Evolutionary conservation across 2,797 vertebrate species (phyloP).

Genomic region (Rallus crepitans): DNA sequence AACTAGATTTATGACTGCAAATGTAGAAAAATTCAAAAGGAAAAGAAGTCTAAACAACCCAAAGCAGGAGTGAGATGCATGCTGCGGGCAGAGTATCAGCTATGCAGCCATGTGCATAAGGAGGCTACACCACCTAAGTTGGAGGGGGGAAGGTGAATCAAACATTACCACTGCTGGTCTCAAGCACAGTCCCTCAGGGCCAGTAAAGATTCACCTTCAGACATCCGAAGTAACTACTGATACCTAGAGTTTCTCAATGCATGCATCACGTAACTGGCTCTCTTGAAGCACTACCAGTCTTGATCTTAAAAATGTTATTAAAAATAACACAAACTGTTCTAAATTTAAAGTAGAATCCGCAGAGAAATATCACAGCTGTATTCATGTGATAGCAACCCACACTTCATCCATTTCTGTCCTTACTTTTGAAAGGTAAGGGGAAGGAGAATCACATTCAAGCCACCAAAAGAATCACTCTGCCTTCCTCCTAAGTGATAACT

Average conservation of each 20-base stretch:
- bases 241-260: background rate
- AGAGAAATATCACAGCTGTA: conserved; percentile 24
- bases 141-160: background rate
- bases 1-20: background rate
- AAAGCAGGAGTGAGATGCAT: background rate
- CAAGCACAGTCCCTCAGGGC: background rate
- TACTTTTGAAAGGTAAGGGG: conserved; percentile 45
- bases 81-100: background rate
- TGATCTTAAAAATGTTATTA: conserved; percentile 55
- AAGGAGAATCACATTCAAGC: conserved; percentile 38
- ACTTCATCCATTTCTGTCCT: conserved; percentile 60
- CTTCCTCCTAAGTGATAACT: conserved; percentile 61
- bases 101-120: background rate
- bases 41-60: background rate
- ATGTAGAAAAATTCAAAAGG: background rate
- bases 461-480: conserved; percentile 45
- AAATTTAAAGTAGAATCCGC: conserved; percentile 37
- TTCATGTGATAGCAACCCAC: conserved; percentile 44
- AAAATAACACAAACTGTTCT: conserved; percentile 49
- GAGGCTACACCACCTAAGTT: conserved; percentile 4
- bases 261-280: background rate
- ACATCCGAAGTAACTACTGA: background rate
- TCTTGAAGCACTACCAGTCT: background rate
- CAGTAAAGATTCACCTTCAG: background rate
- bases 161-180: background rate